Base-by-base conservation (phyloP, 2,113 vertebrate genomes). In the Chaenogobius annularis region DNA sequence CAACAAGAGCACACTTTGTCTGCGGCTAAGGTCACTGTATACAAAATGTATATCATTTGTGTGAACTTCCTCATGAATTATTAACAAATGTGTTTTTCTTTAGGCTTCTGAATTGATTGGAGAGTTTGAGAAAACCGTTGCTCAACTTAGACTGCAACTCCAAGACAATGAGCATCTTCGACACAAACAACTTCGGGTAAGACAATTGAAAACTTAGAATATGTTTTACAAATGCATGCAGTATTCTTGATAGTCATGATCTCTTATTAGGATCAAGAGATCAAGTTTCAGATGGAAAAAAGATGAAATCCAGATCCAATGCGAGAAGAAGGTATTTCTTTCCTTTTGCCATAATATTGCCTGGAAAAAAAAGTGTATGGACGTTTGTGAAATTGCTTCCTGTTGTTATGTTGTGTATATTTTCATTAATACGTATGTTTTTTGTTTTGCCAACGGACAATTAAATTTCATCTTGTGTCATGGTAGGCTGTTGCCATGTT, bases 281-380 rank as follows among this genome's bases (percentile, higher is more conserved):
- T 80, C 63, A 94, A 90, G 54, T 88, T 93, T 87, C 94, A 95
- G 69, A 92, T 94, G 78, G 94, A 96, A 64, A 35, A 96, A 89
- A 86, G 88, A 91, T 71, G 85, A 94, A 47, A 77, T 95, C 83
- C 94, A 95, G 75, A 77, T 43, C 78, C 79, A 20, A 43, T 93
- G 87, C 87, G 95, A 98, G 73, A 96, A 92, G 80, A 95, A 96
- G 96, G 97, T 98, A 93, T 9, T 35, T 54, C 11, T 5, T 54
- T 71, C 12, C 23, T 8, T 50, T 12, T 44, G 54, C 74, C 69
- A 62, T 44, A 7, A 47, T 22, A 40, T 40, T 9, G 37, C 6
- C 37, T 35, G 35, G 35, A n/a, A 40, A 40, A 40, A 40, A 40
- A 40, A 40, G 37, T 40, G 26, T 40, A 40, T 40, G 8, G 8